Conservation (phyloP, 2,797 vertebrate species). For the Psittacula derbiana region DNA sequence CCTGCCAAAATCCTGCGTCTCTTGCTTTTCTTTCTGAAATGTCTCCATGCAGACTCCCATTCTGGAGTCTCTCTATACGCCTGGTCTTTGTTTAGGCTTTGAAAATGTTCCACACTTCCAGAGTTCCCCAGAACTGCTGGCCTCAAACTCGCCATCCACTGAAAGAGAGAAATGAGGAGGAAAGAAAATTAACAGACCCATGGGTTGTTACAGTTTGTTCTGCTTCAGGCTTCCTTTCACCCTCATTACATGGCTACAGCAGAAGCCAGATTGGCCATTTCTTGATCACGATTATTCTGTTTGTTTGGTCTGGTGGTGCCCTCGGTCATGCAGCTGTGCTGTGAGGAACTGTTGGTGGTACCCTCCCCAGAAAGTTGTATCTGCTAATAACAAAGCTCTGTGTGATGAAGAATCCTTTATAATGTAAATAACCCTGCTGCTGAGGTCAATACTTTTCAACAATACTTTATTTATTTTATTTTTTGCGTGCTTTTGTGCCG, state of each 20-base stretch:
- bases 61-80: neutral
- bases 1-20: neutral
- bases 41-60: neutral
- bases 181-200: neutral
- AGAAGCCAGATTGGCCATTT: neutral
- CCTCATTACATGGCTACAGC: conserved; percentile 31
- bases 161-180: neutral
- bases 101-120: neutral
- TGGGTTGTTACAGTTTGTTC: conserved; percentile 26
- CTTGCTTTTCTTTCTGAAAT: neutral
- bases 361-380: neutral
- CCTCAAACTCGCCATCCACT: neutral
- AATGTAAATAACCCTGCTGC: neutral
- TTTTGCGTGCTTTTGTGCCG: neutral
- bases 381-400: neutral
- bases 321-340: neutral
- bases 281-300: neutral
- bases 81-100: neutral
- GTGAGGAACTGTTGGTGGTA: neutral
- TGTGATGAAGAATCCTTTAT: neutral
- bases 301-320: neutral
- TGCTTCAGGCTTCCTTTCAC: conserved; percentile 25
- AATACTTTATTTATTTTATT: neutral
- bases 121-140: neutral
- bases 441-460: neutral